Percentiles rank a stretch among this genome's conserved stretches.
Evolutionary conservation across 2,113 vertebrate species (phyloP).

Genomic region (Ovibos moschatus): DNA sequence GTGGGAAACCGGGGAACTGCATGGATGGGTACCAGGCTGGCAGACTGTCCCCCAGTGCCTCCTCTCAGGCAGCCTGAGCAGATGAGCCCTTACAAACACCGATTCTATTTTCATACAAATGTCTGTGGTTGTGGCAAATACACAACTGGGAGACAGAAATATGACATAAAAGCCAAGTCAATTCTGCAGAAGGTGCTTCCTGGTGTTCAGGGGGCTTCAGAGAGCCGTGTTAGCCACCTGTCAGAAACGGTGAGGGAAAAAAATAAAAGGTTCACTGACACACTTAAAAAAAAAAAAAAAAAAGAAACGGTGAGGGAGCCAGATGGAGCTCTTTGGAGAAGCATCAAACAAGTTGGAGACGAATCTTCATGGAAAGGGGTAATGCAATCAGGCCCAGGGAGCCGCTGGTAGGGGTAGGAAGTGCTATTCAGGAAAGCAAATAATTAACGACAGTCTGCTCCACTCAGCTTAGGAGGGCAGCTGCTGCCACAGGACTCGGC

Average conservation of each 20-base stretch:
- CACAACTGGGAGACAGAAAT: slow-evolving; percentile 25
- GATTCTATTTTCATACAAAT: slow-evolving; percentile 45
- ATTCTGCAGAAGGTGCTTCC: neutral
- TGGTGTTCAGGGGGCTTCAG: neutral
- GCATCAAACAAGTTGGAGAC: slow-evolving; percentile 42
- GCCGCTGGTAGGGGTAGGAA: neutral
- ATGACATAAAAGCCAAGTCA: slow-evolving; percentile 22
- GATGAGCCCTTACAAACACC: neutral
- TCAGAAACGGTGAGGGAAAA: neutral
- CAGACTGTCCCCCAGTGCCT: neutral
- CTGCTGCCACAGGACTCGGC: neutral
- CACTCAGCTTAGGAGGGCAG: rapidly evolving
- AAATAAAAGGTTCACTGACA: no score
- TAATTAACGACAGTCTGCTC: neutral
- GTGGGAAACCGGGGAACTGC: rapidly evolving
- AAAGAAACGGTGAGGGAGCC: neutral
- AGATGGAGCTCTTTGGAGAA: slow-evolving; percentile 61
- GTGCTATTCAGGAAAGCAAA: neutral
- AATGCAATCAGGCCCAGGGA: neutral
- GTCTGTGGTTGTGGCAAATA: slow-evolving; percentile 1
- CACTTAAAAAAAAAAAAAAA: no score
- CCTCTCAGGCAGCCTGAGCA: neutral
- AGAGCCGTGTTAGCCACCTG: slow-evolving; percentile 55
- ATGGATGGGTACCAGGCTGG: neutral
- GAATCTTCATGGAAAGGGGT: neutral